Percentiles rank a stretch among this genome's conserved stretches.
Evolutionary conservation across 2,888 invertebrate species (phyloP).

Genomic region (Platerodrilus igneus): DNA sequence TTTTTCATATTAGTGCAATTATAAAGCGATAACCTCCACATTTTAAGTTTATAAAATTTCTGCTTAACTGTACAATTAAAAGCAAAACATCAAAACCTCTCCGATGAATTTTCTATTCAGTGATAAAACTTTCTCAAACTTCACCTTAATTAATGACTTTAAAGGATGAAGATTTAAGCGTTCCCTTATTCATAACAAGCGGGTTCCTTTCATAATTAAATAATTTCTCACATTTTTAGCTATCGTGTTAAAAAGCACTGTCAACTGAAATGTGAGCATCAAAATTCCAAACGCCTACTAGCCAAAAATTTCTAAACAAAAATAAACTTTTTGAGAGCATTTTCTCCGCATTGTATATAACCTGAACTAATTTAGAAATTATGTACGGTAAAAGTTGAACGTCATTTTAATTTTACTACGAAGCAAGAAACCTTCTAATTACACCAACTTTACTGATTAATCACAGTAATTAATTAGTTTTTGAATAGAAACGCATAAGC

Average conservation of each 20-base stretch:
- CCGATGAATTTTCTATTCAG: conserved; percentile 35
- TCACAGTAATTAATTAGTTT: conserved; percentile 57
- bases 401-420: conserved; percentile 50
- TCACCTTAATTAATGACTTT: conserved; percentile 44
- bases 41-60: too few relatives aligned
- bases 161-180: conserved; percentile 33
- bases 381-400: conserved; percentile 15
- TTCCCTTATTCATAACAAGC: conserved; percentile 25
- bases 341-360: conserved; percentile 20
- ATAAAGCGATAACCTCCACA: too few relatives aligned
- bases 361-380: conserved; percentile 20
- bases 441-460: conserved; percentile 56
- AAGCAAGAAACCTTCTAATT: conserved; percentile 57
- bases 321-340: too few relatives aligned
- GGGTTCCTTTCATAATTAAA: conserved; percentile 10
- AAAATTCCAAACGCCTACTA: too few relatives aligned
- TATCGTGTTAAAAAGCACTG: too few relatives aligned
- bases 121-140: conserved; percentile 37
- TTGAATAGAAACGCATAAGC: conserved; percentile 21
- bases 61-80: too few relatives aligned
- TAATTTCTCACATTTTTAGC: conserved; percentile 5
- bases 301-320: too few relatives aligned
- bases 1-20: too few relatives aligned
- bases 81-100: too few relatives aligned
- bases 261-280: too few relatives aligned